phyloP scores from a whole-genome alignment of 2,113 vertebrate species.

The Neogale vison region DNA sequence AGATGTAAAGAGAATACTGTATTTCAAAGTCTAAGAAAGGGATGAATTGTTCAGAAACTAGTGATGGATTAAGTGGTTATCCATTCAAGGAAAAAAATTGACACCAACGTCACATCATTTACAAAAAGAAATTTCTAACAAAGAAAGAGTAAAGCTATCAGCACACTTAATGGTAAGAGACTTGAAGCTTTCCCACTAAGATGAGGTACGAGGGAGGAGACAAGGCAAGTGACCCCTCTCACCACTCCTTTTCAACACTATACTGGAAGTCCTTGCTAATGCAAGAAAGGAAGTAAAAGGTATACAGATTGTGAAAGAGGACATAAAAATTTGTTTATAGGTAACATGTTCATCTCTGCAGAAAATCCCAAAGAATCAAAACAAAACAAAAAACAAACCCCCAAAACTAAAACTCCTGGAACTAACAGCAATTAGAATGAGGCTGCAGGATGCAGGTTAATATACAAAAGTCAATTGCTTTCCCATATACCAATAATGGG shows the following conservation, averaged over 20 bases:
- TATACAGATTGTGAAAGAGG: neutral
- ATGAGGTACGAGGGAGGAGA: neutral
- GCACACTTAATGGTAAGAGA: neutral
- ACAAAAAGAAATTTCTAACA: neutral
- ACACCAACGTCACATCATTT: neutral
- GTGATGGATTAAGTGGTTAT: neutral
- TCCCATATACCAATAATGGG: neutral
- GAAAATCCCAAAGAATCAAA: neutral
- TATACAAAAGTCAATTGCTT: neutral
- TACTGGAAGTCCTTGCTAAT: neutral
- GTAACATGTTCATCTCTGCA: neutral
- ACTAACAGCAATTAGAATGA: neutral
- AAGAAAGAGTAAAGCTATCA: neutral
- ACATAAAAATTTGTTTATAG: neutral
- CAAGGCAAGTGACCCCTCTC: neutral
- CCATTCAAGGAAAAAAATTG: neutral
- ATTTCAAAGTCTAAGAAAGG: neutral
- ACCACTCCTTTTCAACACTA: neutral
- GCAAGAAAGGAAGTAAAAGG: neutral
- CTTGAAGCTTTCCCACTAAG: neutral
- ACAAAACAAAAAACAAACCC: neutral
- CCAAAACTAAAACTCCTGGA: neutral
- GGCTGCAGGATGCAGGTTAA: neutral
- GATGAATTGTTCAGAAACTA: neutral
- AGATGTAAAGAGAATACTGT: neutral